These are phyloP conservation scores for Stomatorhinus ivindoensis DNA, from an alignment of 2,113 vertebrate species.

Conservation along the genomic window DNA sequence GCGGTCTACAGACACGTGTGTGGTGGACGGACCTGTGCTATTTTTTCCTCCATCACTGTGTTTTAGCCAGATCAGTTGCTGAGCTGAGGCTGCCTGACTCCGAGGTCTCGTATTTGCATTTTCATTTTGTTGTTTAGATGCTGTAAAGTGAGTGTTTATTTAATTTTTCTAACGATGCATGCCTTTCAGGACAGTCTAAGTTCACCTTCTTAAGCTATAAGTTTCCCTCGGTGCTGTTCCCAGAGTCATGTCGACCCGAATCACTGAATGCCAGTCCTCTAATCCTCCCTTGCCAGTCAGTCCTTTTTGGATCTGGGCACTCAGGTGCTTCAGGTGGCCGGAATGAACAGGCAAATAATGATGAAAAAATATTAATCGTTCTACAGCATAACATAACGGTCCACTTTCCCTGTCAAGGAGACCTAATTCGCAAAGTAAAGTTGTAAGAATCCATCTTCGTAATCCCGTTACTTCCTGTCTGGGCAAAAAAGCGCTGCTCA, in stretches of 20 bases:
- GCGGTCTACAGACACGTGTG: background rate
- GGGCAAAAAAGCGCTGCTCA: background rate
- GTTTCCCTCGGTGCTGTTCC: background rate
- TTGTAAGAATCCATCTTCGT: background rate
- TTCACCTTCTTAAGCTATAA: background rate
- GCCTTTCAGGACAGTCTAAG: background rate
- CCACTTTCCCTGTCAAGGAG: slow-evolving; percentile 35
- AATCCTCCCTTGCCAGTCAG: slow-evolving; percentile 34
- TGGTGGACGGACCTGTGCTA: background rate
- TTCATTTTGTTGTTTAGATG: background rate
- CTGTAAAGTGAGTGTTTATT: background rate
- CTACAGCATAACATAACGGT: slow-evolving; percentile 29
- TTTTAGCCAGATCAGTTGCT: background rate
- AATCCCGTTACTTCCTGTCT: slow-evolving; percentile 6
- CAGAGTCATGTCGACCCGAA: background rate
- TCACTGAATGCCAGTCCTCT: slow-evolving; percentile 16
- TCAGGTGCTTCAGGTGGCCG: slow-evolving; percentile 26
- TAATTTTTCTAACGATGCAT: background rate
- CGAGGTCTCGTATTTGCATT: background rate
- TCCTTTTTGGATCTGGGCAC: slow-evolving; percentile 35
- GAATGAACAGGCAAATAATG: slow-evolving; percentile 26
- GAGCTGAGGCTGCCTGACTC: background rate
- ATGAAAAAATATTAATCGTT: slow-evolving; percentile 29
- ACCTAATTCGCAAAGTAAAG: slow-evolving; percentile 17
- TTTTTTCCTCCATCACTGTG: background rate